Conservation (phyloP, 2,113 vertebrate genomes). For the Pelvicachromis taeniatus region DNA sequence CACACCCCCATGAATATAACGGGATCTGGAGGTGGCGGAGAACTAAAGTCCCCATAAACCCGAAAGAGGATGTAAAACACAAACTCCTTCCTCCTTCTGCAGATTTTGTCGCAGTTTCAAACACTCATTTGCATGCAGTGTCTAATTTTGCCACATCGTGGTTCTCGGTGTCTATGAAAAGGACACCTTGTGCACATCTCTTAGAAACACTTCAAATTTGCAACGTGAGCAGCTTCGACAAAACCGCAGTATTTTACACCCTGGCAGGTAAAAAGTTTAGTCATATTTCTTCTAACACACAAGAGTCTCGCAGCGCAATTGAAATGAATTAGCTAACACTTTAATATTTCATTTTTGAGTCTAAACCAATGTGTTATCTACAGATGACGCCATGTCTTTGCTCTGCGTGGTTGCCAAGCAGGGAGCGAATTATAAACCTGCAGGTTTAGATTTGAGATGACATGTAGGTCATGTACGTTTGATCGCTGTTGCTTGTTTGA, state of each 20-base stretch:
- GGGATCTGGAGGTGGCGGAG: not conserved
- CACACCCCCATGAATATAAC: too few relatives aligned
- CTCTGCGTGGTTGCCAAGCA: not conserved
- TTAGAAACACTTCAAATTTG: accelerated
- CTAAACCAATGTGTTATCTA: not conserved
- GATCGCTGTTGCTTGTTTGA: not conserved
- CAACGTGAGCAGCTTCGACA: not conserved
- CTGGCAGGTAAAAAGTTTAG: not conserved
- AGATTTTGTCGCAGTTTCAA: not conserved
- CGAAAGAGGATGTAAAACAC: not conserved
- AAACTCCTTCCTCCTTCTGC: not conserved
- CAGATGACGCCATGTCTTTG: not conserved
- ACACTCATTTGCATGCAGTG: not conserved
- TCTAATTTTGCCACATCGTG: not conserved
- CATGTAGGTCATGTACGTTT: not conserved
- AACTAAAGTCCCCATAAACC: not conserved
- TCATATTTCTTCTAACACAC: accelerated
- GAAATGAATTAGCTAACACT: not conserved
- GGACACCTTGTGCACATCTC: not conserved
- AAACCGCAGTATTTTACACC: not conserved
- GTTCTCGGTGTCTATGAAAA: not conserved
- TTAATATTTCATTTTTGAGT: not conserved
- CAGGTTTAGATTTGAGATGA: not conserved
- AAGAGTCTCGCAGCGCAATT: not conserved
- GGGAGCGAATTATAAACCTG: not conserved